These are phyloP conservation scores for Operophtera brumata DNA, from an alignment of 2,888 invertebrate genomes.

Conservation along the genomic window DNA sequence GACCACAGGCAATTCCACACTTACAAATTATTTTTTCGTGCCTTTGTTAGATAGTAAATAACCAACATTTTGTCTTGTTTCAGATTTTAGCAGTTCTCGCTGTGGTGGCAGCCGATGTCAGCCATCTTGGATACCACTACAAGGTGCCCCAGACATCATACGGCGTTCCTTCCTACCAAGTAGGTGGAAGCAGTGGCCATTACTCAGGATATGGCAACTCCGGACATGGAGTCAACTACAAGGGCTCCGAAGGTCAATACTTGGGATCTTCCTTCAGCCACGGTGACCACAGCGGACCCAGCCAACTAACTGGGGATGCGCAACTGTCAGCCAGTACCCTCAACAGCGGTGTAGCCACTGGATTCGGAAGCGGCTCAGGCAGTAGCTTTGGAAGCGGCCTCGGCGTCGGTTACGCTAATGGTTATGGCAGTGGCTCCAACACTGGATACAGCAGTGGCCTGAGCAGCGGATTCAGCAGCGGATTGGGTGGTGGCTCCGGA, in stretches of 20 bases:
- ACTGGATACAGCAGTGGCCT: constrained; percentile 1
- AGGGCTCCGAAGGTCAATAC: constrained; percentile 30
- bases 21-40: not conserved
- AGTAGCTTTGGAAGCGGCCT: constrained; percentile 1
- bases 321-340: constrained; percentile 14
- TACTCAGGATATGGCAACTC: constrained; percentile 36
- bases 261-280: constrained; percentile 29
- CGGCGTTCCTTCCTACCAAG: constrained; percentile 59
- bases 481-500: constrained; percentile 9
- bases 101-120: constrained; percentile 58
- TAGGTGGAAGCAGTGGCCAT: constrained; percentile 36
- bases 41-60: not conserved
- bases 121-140: constrained; percentile 63
- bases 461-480: too few species aligned
- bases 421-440: constrained; percentile 4
- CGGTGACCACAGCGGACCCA: constrained; percentile 12
- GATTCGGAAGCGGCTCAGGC: not conserved
- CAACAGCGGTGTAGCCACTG: constrained; percentile 1
- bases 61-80: constrained; percentile 34
- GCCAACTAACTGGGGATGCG: constrained; percentile 12
- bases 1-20: too few species aligned
- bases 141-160: constrained; percentile 67
- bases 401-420: not conserved
- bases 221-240: constrained; percentile 31
- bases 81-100: constrained; percentile 59